A percentile compares a stretch with the other conserved stretches of the same genome.
phyloP scores from a whole-genome alignment of 2,113 vertebrate species.

The Chloebia gouldiae region DNA sequence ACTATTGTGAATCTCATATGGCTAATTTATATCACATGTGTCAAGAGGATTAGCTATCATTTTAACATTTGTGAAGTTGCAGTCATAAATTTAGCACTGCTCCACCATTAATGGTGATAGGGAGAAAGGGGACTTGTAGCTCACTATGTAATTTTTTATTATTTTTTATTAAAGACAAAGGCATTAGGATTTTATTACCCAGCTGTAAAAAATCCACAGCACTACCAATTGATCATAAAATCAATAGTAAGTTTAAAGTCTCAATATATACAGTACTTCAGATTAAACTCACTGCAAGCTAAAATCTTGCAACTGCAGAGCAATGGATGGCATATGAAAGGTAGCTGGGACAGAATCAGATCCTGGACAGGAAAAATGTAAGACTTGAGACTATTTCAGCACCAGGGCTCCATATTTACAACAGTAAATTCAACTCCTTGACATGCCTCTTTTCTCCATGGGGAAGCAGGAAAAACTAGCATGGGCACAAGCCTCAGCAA shows the following conservation, averaged over 20 bases:
- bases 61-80: neutral
- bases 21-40: neutral
- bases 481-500: neutral
- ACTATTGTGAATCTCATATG: neutral
- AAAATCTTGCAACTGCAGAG: neutral
- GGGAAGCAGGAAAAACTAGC: neutral
- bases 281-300: neutral
- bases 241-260: neutral
- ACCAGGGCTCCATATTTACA: neutral
- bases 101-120: neutral
- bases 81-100: neutral
- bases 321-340: accelerated
- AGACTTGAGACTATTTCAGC: neutral
- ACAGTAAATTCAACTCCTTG: neutral
- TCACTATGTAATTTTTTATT: neutral
- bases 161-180: neutral
- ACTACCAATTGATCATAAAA: neutral
- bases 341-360: neutral
- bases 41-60: neutral
- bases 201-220: neutral
- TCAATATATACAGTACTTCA: neutral
- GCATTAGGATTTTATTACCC: neutral
- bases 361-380: neutral
- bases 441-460: neutral
- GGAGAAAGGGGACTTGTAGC: neutral